A percentile compares a stretch with the other conserved stretches of the same genome.
phyloP scores from a whole-genome alignment of 2,113 vertebrate genomes.

The Ifrita kowaldi region DNA sequence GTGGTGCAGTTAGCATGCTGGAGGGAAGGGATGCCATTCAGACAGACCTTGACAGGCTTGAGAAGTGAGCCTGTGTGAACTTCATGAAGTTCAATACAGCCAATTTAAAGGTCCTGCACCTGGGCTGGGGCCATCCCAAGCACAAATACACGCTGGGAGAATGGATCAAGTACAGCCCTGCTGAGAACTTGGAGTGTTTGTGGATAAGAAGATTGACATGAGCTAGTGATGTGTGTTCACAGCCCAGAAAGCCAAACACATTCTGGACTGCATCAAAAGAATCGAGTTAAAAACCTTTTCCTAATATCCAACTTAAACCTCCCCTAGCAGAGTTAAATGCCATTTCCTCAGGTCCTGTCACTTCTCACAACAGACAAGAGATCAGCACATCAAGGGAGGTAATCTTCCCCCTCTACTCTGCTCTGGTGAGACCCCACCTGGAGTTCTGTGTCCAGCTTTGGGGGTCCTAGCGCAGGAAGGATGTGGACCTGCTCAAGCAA shows the following conservation, averaged over 20 bases:
- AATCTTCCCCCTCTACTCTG: not conserved
- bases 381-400: not conserved
- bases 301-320: not conserved
- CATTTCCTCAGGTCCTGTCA: not conserved
- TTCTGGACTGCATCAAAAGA: not conserved
- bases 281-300: not conserved
- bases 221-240: not conserved
- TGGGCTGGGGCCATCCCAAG: not conserved
- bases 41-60: too few species aligned
- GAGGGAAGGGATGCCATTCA: not conserved
- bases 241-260: not conserved
- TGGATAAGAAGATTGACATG: too few species aligned
- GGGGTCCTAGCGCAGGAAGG: not conserved
- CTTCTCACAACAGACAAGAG: not conserved
- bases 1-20: not conserved
- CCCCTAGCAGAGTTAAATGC: not conserved
- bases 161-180: not conserved
- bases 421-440: not conserved
- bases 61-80: not conserved
- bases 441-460: not conserved
- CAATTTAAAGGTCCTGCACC: not conserved
- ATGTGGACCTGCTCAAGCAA: not conserved
- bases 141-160: not conserved
- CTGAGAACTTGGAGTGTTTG: not conserved
- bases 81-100: not conserved